phyloP scores from a whole-genome alignment of 1,140 invertebrate species.

The Ditylenchus dipsaci region DNA sequence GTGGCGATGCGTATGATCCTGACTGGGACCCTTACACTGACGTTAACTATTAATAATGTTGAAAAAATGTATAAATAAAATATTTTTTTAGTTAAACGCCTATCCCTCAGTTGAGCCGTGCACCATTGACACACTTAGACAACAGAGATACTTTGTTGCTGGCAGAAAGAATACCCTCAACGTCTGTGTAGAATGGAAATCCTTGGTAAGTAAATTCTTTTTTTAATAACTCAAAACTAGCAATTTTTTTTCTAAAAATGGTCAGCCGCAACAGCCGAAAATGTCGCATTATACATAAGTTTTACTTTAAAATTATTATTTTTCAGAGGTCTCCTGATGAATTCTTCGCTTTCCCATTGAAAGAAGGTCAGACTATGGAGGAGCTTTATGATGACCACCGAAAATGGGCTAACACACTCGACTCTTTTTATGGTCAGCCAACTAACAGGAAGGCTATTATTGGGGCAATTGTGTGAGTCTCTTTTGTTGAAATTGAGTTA shows the following conservation, averaged over 20 bases:
- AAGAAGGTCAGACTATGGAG: neutral
- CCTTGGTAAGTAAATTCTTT: slow-evolving; percentile 7
- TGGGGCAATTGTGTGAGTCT: neutral
- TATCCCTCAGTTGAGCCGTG: too few species aligned
- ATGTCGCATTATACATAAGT: neutral
- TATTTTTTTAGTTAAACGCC: too few species aligned
- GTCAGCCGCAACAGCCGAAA: too few species aligned
- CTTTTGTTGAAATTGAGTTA: too few species aligned
- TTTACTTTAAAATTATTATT: slow-evolving; percentile 2
- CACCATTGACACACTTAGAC: too few species aligned
- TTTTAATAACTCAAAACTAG: too few species aligned
- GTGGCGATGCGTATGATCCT: neutral
- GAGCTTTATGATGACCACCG: slow-evolving; percentile 11
- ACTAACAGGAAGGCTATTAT: slow-evolving; percentile 3
- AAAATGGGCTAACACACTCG: slow-evolving; percentile 7
- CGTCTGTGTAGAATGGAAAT: slow-evolving; percentile 14
- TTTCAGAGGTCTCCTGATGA: slow-evolving; percentile 31
- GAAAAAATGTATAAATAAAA: too few species aligned
- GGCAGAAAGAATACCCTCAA: too few species aligned
- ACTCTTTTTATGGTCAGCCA: slow-evolving; percentile 17
- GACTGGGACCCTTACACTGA: neutral
- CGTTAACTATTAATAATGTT: neutral
- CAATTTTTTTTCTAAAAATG: too few species aligned
- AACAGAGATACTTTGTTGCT: too few species aligned
- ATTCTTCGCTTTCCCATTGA: slow-evolving; percentile 21